Evolutionary conservation across 1,140 invertebrate genomes (phyloP), one percentile per base, ranked within the genome.

Genomic region (Pseudachorutes palmiensis): DNA sequence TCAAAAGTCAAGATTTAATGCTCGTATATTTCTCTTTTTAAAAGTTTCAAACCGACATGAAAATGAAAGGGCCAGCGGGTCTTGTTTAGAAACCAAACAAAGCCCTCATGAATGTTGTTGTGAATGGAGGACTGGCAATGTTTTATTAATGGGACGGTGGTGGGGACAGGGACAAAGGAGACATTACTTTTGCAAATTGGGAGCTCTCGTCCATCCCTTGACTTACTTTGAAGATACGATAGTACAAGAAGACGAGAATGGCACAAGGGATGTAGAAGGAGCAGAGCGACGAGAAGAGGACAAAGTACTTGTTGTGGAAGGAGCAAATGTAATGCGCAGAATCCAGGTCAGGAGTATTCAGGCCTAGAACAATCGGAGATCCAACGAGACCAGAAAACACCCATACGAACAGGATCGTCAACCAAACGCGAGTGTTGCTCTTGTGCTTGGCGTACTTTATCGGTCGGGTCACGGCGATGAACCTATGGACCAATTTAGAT

Each of bases 231-330:
- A 99, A 98, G 82, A 99, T 99, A 81, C 88, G 92, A 81, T 93
- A 97, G 79, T 99, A 99, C 31, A 99, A 86, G 79, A 94, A 93
- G 76, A 98, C 91, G 94, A 99, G 98, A 75, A 97, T 93, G 75
- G 97, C 87, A 79, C 95, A 98, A 2, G 97, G 97, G 76, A 99
- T 97, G 80, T 98, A 99, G 85, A 99, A 99, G 71, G 96, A 98
- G 63, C 90, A 92, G 74, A 99, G 84, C 51, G 95, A 98, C 14
- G 94, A 98, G 79, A 94, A 96, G 72, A 99, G 90, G 75, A 99
- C 92, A 79, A 99, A 99, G 81, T 98, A 90, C 58, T 90, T 88
- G 81, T 98, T 98, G 82, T 97, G 97, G 83, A 99, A 99, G 64
- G 92, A 82, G 81, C 96, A 98, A 70, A 89, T 84, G 76, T 89